Conservation (phyloP, 2,797 vertebrate genomes). For the Pseudochaenichthys georgianus region DNA sequence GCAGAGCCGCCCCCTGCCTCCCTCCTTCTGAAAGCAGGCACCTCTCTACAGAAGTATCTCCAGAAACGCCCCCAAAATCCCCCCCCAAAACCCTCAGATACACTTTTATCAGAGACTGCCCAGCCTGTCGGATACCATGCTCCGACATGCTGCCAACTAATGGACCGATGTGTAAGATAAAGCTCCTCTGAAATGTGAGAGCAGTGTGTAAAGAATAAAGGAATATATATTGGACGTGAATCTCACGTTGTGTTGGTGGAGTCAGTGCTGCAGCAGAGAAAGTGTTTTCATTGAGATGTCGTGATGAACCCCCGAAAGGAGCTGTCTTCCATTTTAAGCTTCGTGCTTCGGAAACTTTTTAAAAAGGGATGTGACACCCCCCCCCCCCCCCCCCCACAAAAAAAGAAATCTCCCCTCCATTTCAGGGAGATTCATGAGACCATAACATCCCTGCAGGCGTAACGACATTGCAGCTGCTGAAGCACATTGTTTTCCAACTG, state of each 20-base stretch:
- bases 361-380: constrained; percentile 24
- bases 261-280: constrained; percentile 35
- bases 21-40: constrained; percentile 39
- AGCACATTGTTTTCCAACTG: constrained; percentile 71
- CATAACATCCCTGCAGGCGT: no score
- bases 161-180: neutral
- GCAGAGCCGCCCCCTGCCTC: neutral
- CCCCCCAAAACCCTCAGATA: neutral
- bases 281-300: constrained; percentile 19
- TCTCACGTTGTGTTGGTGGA: constrained; percentile 30
- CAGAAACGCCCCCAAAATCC: constrained; percentile 2
- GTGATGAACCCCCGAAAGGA: constrained; percentile 9
- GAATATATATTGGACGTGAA: constrained; percentile 37
- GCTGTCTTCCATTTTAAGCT: constrained; percentile 65
- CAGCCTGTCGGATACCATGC: neutral
- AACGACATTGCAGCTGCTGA: constrained; percentile 60
- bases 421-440: no score
- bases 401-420: no score
- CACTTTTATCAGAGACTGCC: neutral
- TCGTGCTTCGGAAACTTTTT: constrained; percentile 30
- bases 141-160: constrained; percentile 44
- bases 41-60: constrained; percentile 22
- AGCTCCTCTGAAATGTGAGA: neutral
- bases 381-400: no score
- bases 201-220: constrained; percentile 24